Evolutionary conservation across 2,113 vertebrate genomes (phyloP).

Genomic region (Forbesichthys papilliferus): DNA sequence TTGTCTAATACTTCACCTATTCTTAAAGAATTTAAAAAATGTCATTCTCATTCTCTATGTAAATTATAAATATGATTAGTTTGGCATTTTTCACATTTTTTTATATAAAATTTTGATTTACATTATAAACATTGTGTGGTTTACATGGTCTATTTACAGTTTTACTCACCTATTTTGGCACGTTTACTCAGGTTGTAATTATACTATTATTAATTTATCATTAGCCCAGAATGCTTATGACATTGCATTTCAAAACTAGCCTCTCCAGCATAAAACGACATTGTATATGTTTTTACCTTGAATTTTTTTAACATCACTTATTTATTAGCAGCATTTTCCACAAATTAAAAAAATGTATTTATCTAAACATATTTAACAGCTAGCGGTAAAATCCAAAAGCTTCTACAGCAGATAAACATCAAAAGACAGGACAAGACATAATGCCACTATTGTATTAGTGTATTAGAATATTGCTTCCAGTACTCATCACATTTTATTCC

Average conservation of each 20-base stretch:
- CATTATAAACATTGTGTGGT: slow-evolving; percentile 67
- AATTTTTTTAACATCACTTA: slow-evolving; percentile 75
- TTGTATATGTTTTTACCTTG: slow-evolving; percentile 78
- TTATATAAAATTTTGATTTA: slow-evolving; percentile 79
- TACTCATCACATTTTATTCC: slow-evolving; percentile 79
- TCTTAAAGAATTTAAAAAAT: slow-evolving; percentile 43
- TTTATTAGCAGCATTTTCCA: slow-evolving; percentile 83
- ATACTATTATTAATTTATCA: slow-evolving; percentile 64
- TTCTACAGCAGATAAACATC: slow-evolving; percentile 72
- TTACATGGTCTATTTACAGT: slow-evolving; percentile 73
- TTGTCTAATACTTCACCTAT: slow-evolving; percentile 43
- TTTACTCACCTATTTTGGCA: slow-evolving; percentile 79
- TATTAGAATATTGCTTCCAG: slow-evolving; percentile 81
- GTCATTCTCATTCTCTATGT: slow-evolving; percentile 11
- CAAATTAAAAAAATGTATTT: slow-evolving; percentile 69
- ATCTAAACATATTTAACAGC: slow-evolving; percentile 75
- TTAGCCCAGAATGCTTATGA: slow-evolving; percentile 67
- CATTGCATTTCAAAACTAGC: slow-evolving; percentile 70
- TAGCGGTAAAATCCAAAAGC: slow-evolving; percentile 73
- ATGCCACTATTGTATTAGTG: slow-evolving; percentile 66
- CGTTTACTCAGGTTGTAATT: slow-evolving; percentile 74
- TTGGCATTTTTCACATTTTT: slow-evolving; percentile 86
- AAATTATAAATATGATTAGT: slow-evolving; percentile 78
- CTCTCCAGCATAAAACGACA: slow-evolving; percentile 74
- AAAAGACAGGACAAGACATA: slow-evolving; percentile 75